Percentiles rank a stretch among this genome's conserved stretches.
phyloP scores from a whole-genome alignment of 2,797 vertebrate genomes.

The Geotrypetes seraphini region DNA sequence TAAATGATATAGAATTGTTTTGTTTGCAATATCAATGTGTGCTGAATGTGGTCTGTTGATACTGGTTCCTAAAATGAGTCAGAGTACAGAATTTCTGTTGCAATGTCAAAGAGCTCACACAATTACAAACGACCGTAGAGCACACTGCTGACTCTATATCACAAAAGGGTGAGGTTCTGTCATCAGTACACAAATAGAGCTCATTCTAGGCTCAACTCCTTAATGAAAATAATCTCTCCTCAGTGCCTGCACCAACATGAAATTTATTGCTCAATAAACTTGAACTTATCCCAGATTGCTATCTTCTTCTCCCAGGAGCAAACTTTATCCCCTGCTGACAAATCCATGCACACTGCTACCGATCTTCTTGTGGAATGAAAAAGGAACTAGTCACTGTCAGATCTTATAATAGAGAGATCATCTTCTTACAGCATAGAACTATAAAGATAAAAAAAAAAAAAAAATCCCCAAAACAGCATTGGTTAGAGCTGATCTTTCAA shows the following conservation, averaged over 20 bases:
- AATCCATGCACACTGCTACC: neutral
- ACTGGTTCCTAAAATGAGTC: too few relatives aligned
- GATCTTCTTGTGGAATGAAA: conserved; percentile 4
- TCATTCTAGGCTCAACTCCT: conserved; percentile 30
- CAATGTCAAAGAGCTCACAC: too few relatives aligned
- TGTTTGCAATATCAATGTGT: too few relatives aligned
- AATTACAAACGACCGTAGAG: too few relatives aligned
- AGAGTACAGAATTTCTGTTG: too few relatives aligned
- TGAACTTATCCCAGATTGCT: conserved; percentile 23
- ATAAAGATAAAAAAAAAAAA: conserved; percentile 13
- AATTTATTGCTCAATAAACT: conserved; percentile 38
- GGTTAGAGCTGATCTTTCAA: conserved; percentile 24
- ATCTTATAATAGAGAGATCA: neutral
- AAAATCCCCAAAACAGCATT: too few relatives aligned
- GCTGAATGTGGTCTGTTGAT: too few relatives aligned
- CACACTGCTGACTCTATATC: too few relatives aligned
- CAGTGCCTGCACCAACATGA: conserved; percentile 25
- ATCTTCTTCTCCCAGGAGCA: conserved; percentile 14
- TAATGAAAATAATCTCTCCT: conserved; percentile 33
- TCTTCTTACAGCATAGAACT: neutral
- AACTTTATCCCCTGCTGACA: conserved; percentile 8
- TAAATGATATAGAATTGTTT: too few relatives aligned
- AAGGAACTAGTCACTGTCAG: conserved; percentile 15
- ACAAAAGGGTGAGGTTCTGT: conserved; percentile 48
- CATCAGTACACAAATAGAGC: conserved; percentile 28